Base-by-base conservation (phyloP, 2,888 invertebrate genomes). In the Meloe dianella region DNA sequence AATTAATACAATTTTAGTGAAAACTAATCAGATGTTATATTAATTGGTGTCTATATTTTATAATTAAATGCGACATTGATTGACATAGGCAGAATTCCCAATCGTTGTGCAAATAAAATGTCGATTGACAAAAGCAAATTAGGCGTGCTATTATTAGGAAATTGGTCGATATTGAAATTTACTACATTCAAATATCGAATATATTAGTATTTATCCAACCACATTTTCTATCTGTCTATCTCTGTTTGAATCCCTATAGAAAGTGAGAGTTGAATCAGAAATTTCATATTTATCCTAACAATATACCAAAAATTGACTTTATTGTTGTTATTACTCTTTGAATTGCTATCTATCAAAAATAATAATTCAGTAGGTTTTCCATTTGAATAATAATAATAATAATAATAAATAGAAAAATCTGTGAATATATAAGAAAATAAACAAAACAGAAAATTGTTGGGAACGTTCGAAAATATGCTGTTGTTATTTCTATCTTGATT, bases 81-180 rank as follows among this genome's bases (percentile, higher is more conserved):
- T 41, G 41, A 17, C 41, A 41, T n/a, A 41, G n/a, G 17, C 41
- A n/a, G 41, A 41, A 41, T 41, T 41, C 41, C 41, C 41, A 41
- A 41, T 41, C 41, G n/a, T 41, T 41, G 41, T 41, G 41, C 41
- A 17, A 41, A 41, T 41, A 41, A 41, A 41, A 41, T 41, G 41
- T 41, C 41, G 41, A 41, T 41, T 41, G 41, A 41, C 41, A 17
- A 41, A 41, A 41, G 41, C n/a, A 41, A 41, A 41, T 41, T 41
- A 41, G 41, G 41, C 17, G 7, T 41, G 41, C 41, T 41, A 41
- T 41, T 41, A 41, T 41, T 41, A 17, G 41, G 41, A 41, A 41
- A 41, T 41, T 41, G 41, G 41, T 12, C n/a, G 41, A 41, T 17
- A 41, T 41, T 41, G 41, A 41, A 41, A 41, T 41, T n/a, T 41